These are phyloP conservation scores for Siniperca scherzeri DNA, from an alignment of 2,797 vertebrate species.

Conservation along the genomic window DNA sequence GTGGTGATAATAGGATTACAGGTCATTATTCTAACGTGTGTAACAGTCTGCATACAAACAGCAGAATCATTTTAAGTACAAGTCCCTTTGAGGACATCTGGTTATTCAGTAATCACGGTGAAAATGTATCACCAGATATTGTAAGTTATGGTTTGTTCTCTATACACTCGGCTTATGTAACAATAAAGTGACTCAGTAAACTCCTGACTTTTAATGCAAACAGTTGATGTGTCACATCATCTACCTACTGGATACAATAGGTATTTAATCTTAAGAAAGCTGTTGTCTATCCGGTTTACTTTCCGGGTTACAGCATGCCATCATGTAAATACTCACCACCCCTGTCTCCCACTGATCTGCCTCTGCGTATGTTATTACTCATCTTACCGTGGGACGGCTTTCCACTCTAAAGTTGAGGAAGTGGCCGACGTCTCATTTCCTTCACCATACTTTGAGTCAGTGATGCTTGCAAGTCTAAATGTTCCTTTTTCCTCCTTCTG, in stretches of 20 bases:
- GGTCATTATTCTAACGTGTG: conserved; percentile 38
- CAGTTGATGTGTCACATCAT: conserved; percentile 21
- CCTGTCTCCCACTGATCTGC: conserved; percentile 24
- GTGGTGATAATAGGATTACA: conserved; percentile 59
- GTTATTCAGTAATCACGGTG: conserved; percentile 5
- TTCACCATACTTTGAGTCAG: conserved; percentile 40
- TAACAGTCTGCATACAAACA: conserved; percentile 17
- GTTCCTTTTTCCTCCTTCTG: conserved; percentile 32
- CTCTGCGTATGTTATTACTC: conserved; percentile 53
- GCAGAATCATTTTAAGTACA: conserved; percentile 14
- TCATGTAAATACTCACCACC: conserved; percentile 57
- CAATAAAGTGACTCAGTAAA: conserved; percentile 36
- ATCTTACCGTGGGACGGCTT: conserved; percentile 36
- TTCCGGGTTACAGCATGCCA: conserved; percentile 52
- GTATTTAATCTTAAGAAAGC: conserved; percentile 23
- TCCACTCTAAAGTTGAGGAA: conserved; percentile 58
- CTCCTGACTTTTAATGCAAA: conserved; percentile 19
- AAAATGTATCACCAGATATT: not conserved
- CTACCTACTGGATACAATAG: conserved; percentile 26
- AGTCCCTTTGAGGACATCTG: conserved; percentile 4
- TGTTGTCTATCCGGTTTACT: conserved; percentile 39
- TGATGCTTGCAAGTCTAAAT: conserved; percentile 35
- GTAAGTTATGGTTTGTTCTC: not conserved
- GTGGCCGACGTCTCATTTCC: conserved; percentile 55
- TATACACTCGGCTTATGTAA: not conserved